These are phyloP conservation scores for Mionectes macconnelli DNA, from an alignment of 2,113 vertebrate species.

Conservation along the genomic window DNA sequence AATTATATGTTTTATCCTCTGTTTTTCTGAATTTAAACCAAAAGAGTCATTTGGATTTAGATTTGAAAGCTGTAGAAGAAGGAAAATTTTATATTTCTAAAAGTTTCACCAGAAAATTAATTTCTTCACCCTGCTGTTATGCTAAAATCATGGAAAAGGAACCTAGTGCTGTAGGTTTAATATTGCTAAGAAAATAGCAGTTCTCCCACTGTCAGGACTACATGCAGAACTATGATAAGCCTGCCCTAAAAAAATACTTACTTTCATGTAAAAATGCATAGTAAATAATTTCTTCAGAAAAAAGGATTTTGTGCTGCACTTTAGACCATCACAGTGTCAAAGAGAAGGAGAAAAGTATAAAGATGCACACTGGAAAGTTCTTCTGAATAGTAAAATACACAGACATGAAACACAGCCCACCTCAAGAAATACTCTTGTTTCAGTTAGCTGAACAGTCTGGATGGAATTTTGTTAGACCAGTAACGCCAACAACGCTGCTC, in stretches of 20 bases:
- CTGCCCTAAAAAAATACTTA: background rate
- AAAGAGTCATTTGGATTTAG: background rate
- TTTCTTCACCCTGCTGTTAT: background rate
- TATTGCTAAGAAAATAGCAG: background rate
- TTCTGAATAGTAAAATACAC: background rate
- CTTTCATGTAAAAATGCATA: constrained; percentile 8
- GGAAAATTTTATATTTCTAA: background rate
- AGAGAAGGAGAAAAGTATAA: background rate
- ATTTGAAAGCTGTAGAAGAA: background rate
- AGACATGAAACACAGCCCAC: background rate
- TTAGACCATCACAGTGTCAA: background rate
- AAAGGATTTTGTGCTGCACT: background rate
- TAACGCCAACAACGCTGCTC: background rate
- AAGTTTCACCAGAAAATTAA: background rate
- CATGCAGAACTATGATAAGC: constrained; percentile 12
- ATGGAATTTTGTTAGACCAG: background rate
- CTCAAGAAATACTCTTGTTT: background rate
- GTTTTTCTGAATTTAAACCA: background rate
- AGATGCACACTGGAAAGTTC: background rate
- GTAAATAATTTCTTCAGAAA: constrained; percentile 2
- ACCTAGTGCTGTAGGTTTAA: background rate
- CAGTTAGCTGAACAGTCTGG: background rate
- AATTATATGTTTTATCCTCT: background rate
- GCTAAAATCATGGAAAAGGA: background rate
- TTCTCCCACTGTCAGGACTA: background rate